A percentile compares a stretch with the other conserved stretches of the same genome.
These are phyloP conservation scores for Drosophila mayri DNA, from an alignment of 1,140 invertebrate genomes.

Conservation along the genomic window DNA sequence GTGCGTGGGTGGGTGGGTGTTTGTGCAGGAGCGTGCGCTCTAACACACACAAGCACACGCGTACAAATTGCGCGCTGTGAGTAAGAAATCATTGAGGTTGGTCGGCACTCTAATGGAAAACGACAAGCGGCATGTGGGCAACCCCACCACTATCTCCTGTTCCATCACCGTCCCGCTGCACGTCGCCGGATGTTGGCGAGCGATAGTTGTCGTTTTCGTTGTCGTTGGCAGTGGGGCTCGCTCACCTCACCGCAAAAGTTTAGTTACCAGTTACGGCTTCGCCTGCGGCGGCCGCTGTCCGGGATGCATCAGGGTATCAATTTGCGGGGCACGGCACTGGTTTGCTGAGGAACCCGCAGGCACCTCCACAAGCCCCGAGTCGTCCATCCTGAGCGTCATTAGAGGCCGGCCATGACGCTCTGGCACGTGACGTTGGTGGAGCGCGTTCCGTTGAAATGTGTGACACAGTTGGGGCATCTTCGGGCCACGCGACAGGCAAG, in stretches of 20 bases:
- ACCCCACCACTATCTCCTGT: slow-evolving; percentile 37
- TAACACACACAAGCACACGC: slow-evolving; percentile 22
- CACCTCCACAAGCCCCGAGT: background rate
- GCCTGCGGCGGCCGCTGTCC: slow-evolving; percentile 10
- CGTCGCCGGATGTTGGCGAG: slow-evolving; percentile 70
- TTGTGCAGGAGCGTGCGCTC: slow-evolving; percentile 21
- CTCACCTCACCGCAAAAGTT: slow-evolving; percentile 73
- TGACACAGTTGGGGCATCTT: slow-evolving; percentile 63
- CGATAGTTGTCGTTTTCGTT: slow-evolving; percentile 66
- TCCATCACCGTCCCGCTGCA: slow-evolving; percentile 21
- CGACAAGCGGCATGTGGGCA: slow-evolving; percentile 78
- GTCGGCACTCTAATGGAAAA: slow-evolving; percentile 79
- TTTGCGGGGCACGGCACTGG: slow-evolving; percentile 56
- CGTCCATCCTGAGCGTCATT: slow-evolving; percentile 8
- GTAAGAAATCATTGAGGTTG: slow-evolving; percentile 83
- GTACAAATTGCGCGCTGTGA: slow-evolving; percentile 67
- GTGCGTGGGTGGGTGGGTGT: slow-evolving; percentile 7
- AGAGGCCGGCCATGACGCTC: slow-evolving; percentile 9
- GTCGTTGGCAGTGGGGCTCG: slow-evolving; percentile 52
- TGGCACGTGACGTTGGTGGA: slow-evolving; percentile 66
- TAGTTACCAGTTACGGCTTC: slow-evolving; percentile 55
- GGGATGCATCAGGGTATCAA: slow-evolving; percentile 57
- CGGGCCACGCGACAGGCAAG: slow-evolving; percentile 11
- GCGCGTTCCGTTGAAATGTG: slow-evolving; percentile 67
- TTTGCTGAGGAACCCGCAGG: slow-evolving; percentile 9